Conservation (phyloP, 2,888 invertebrate genomes). For the Merodon equestris region DNA sequence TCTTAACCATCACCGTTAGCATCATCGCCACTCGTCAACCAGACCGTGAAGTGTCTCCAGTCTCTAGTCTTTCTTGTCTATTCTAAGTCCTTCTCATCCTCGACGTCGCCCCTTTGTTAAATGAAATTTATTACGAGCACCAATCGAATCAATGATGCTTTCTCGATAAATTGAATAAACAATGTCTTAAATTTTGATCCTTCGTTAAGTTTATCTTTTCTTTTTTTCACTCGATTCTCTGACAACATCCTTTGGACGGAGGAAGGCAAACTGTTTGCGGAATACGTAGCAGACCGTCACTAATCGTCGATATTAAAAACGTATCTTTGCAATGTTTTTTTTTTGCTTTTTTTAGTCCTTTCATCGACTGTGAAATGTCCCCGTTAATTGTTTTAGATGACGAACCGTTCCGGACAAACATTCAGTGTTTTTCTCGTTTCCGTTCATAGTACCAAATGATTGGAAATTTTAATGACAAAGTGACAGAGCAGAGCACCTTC, state of each 20-base stretch:
- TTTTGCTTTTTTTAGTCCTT: conserved; percentile 1
- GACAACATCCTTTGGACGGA: not conserved
- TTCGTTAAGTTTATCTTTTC: too few relatives aligned
- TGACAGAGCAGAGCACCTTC: conserved; percentile 33
- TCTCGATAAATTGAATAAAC: conserved; percentile 59
- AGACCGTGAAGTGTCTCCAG: conserved; percentile 2
- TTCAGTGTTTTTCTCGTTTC: conserved; percentile 2
- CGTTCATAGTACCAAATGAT: conserved; percentile 5
- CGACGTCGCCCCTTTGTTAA: conserved; percentile 5
- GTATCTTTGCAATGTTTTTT: conserved; percentile 4
- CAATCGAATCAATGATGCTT: conserved; percentile 57
- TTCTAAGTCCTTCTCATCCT: too few relatives aligned
- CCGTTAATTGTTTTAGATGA: conserved; percentile 7
- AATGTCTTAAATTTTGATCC: conserved; percentile 21
- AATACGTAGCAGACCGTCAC: conserved; percentile 26
- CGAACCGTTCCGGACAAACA: not conserved
- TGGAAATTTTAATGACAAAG: conserved; percentile 21
- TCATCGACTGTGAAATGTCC: conserved; percentile 3
- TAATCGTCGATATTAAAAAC: conserved; percentile 13
- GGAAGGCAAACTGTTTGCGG: not conserved
- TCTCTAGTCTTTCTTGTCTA: not conserved
- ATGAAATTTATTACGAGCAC: conserved; percentile 47
- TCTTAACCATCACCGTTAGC: not conserved
- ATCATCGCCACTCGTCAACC: conserved; percentile 10
- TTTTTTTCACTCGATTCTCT: not conserved